Base-by-base conservation (phyloP, 2,888 invertebrate genomes). In the Asteroscopus sphinx region DNA sequence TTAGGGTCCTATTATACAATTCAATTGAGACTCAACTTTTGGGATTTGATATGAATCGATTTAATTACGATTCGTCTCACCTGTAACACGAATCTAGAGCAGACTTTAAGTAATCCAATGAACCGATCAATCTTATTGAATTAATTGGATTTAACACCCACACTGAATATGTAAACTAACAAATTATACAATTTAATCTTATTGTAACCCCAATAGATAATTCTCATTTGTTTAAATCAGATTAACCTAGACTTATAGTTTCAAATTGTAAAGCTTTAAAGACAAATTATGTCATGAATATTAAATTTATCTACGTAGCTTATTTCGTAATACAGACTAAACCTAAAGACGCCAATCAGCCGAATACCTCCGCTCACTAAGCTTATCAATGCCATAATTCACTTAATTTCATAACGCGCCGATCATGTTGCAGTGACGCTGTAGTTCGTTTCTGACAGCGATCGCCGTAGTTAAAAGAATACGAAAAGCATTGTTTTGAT, bases 81-180 rank as follows among this genome's bases (percentile, higher is more conserved):
- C 9, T 28, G 28, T 6, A 9, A 3, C 9, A 3, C 6, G 25
- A 32, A 41, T 16, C 45, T 16, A 7, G 28, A 44, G 2, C 26
- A 32, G 13, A 46, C 25, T 47, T 36, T 39, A 44, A 41, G 12
- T 39, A 30, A 37, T 30, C 28, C 12, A 56, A 32, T 35, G 17
- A 57, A 47, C 35, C 12, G 49, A 63, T 58, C 28, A 33, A 41
- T 63, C 32, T 45, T 1, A 11, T 8, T n/a, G 48, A 58, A 63
- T 15, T 57, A 66, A 66, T 59, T 66, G 28, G 17, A 41, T 66
- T 49, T 16, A 36, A 58, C 49, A 28, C 63, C 59, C 32, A 66
- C 59, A 9, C 15, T 25, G 28, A 36, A 13, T 64, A 41, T 58
- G 32, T 45, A 28, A 62, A 62, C 62, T 21, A 13, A 48, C 32